Evolutionary conservation across 2,797 vertebrate genomes (phyloP).

Genomic region (Myotis vivesi): DNA sequence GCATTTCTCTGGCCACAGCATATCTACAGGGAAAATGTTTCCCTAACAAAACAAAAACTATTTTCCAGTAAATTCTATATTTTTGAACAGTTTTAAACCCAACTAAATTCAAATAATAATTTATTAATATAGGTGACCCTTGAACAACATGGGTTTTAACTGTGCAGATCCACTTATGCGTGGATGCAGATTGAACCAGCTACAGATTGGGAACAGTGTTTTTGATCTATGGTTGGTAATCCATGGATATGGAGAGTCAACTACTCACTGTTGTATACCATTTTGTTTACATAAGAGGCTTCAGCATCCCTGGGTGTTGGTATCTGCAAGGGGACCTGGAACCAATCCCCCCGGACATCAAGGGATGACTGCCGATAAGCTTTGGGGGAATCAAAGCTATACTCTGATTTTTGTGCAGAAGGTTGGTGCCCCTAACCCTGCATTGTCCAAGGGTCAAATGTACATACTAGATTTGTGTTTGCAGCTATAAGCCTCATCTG

Average conservation of each 20-base stretch:
- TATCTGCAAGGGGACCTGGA: not conserved
- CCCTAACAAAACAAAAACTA: not conserved
- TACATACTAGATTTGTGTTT: not conserved
- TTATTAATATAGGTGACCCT: not conserved
- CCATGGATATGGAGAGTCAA: not conserved
- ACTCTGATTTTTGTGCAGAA: not conserved
- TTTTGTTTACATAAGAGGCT: not conserved
- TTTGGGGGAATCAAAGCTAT: not conserved
- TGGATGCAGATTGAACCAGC: not conserved
- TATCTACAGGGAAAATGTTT: not conserved
- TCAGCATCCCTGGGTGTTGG: not conserved
- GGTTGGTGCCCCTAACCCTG: not conserved
- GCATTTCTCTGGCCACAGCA: not conserved
- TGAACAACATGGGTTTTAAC: not conserved
- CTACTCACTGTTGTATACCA: not conserved
- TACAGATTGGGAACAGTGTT: not conserved
- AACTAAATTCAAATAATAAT: conserved; percentile 13
- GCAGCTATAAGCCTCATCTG: not conserved
- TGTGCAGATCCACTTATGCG: not conserved
- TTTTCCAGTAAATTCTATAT: not conserved
- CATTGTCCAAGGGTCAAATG: not conserved
- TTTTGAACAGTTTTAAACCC: not conserved
- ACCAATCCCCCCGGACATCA: not conserved
- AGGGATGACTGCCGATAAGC: not conserved
- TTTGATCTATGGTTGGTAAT: not conserved